Evolutionary conservation across 2,113 vertebrate genomes (phyloP), one percentile per base, ranked within the genome.

Genomic region (Psilopsiagon aurifrons): DNA sequence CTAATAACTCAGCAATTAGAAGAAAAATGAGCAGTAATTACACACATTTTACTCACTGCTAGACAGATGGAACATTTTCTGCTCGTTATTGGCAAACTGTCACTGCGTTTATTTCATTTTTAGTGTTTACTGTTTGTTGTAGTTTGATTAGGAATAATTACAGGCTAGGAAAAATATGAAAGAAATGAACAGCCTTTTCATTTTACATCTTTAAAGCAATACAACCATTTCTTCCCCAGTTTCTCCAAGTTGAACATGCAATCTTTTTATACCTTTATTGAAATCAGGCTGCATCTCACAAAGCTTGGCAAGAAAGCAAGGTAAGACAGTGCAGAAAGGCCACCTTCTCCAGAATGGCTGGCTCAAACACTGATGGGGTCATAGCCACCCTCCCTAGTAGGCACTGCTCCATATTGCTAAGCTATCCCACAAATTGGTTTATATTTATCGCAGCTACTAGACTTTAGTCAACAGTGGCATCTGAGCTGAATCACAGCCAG

Each of bases 21-120:
- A 97, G 97, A 98, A 98, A 98, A 98, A 98, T 98, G 97, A 98
- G 97, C 97, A 95, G 98, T 98, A 98, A 98, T 98, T 98, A 98
- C 97, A 97, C 95, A 94, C 97, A 98, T 98, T 98, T 98, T 93
- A 97, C 97, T 98, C 97, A 92, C 95, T 97, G 97, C 95, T 96
- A 98, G 98, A 98, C 98, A 98, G 97, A 98, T 98, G 97, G 98
- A 97, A 97, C 96, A 93, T 97, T 98, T 95, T 97, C 97, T 98
- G 96, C 94, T 96, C 68, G 60, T 97, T 98, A 98, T 96, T 98
- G 98, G 97, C 98, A 98, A 98, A 98, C 97, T 97, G 98, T 98
- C 98, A 97, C 96, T 95, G 89, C 97, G 83, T 97, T 98, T 97
- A 98, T 98, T 97, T 98, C 96, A 97, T 96, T 98, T 98, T 98